Evolutionary conservation across 2,888 invertebrate species (phyloP).

Genomic region (Mimas tiliae): DNA sequence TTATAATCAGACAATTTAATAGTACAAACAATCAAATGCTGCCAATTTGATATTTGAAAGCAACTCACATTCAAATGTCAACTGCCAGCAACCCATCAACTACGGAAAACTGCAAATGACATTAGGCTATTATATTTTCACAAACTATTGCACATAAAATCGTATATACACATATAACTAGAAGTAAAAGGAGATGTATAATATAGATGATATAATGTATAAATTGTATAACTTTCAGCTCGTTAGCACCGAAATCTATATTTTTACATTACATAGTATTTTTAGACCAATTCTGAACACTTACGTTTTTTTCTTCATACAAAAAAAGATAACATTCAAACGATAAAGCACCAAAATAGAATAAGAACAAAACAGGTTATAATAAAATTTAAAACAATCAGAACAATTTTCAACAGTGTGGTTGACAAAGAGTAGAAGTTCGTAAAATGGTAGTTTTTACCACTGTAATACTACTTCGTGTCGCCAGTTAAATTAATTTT

Average conservation of each 20-base stretch:
- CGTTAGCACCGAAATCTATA: conserved; percentile 73
- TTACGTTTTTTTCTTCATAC: conserved; percentile 58
- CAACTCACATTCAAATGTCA: background rate
- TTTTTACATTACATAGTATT: conserved; percentile 49
- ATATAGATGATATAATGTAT: conserved; percentile 26
- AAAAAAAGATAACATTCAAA: conserved; percentile 39
- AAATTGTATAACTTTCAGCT: conserved; percentile 25
- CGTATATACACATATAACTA: conserved; percentile 24
- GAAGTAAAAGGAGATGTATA: conserved; percentile 25
- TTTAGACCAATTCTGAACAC: conserved; percentile 81
- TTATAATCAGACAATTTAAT: background rate
- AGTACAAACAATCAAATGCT: too few species aligned
- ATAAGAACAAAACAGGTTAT: conserved; percentile 29
- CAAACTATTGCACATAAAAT: conserved; percentile 23
- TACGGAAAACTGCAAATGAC: background rate
- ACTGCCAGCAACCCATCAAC: background rate
- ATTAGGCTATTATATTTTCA: conserved; percentile 5
- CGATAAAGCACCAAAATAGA: conserved; percentile 37
- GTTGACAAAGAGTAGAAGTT: conserved; percentile 23
- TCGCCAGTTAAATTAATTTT: conserved; percentile 3
- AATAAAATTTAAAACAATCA: conserved; percentile 20
- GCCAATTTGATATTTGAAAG: too few species aligned
- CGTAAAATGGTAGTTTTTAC: background rate
- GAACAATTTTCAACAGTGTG: conserved; percentile 12
- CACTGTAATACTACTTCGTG: background rate